A percentile compares a stretch with the other conserved stretches of the same genome.
Conservation (phyloP, 2,797 vertebrate species). For the Spheniscus humboldti region DNA sequence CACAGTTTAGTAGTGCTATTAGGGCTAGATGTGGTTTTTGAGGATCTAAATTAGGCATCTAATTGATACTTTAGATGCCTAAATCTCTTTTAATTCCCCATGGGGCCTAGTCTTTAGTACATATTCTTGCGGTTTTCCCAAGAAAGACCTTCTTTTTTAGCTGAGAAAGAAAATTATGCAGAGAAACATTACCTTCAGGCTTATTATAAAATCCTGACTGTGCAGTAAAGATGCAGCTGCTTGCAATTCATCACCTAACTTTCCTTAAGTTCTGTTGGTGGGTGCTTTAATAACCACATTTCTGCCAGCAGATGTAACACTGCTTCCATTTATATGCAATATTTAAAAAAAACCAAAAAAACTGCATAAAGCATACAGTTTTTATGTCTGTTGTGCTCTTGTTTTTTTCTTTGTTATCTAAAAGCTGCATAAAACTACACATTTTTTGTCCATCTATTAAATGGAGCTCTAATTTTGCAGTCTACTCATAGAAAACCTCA, state of each 20-base stretch:
- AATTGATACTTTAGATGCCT: background rate
- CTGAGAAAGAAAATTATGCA: constrained; percentile 33
- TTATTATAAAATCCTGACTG: constrained; percentile 74
- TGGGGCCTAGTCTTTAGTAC: background rate
- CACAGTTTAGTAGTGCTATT: background rate
- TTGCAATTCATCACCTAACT: constrained; percentile 69
- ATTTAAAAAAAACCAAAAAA: background rate
- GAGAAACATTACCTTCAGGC: constrained; percentile 14
- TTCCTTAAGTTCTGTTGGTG: constrained; percentile 60
- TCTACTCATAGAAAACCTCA: background rate
- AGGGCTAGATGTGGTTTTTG: background rate
- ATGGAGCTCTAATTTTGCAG: background rate
- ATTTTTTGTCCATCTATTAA: background rate
- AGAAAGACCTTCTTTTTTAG: constrained; percentile 16
- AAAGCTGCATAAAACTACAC: background rate
- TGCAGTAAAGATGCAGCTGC: constrained; percentile 67
- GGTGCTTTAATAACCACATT: constrained; percentile 61
- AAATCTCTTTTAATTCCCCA: background rate
- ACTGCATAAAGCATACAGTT: background rate
- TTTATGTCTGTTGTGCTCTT: background rate
- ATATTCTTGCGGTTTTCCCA: constrained; percentile 12
- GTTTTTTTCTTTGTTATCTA: background rate
- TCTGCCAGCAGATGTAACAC: constrained; percentile 52
- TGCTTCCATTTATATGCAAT: constrained; percentile 10
- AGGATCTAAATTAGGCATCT: background rate